A percentile compares a stretch with the other conserved stretches of the same genome.
Evolutionary conservation across 2,888 invertebrate species (phyloP).

Genomic region (Phorcus lineatus): DNA sequence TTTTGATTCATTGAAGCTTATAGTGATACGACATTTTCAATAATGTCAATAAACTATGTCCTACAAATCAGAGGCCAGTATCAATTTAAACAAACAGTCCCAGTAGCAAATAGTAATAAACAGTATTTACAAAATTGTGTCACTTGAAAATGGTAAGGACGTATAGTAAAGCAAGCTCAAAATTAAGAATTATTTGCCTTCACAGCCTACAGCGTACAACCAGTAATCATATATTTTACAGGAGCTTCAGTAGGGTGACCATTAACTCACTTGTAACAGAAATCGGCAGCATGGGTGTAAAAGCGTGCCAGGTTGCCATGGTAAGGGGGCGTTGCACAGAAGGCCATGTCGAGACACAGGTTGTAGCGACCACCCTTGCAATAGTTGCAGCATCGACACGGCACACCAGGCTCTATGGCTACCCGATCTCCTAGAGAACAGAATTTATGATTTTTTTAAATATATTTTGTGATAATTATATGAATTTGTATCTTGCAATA

Average conservation of each 20-base stretch:
- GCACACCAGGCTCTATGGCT: slow-evolving; percentile 93
- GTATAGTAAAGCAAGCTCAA: no score
- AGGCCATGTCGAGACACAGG: slow-evolving; percentile 89
- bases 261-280: slow-evolving; percentile 77
- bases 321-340: slow-evolving; percentile 96
- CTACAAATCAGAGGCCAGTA: no score
- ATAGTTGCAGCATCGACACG: slow-evolving; percentile 86
- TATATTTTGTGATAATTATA: no score
- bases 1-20: no score
- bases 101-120: no score
- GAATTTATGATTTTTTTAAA: no score
- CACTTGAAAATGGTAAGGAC: no score
- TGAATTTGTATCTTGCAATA: no score
- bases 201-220: not conserved
- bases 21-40: no score
- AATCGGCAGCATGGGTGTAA: slow-evolving; percentile 87
- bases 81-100: no score
- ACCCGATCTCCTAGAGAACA: slow-evolving; percentile 86
- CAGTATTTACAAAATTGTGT: no score
- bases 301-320: slow-evolving; percentile 92
- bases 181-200: not conserved
- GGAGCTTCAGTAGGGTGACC: not conserved
- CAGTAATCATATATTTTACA: not conserved
- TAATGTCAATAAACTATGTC: no score
- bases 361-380: slow-evolving; percentile 94